Conservation (phyloP, 2,113 vertebrate species). For the Ardeotis arabs region DNA sequence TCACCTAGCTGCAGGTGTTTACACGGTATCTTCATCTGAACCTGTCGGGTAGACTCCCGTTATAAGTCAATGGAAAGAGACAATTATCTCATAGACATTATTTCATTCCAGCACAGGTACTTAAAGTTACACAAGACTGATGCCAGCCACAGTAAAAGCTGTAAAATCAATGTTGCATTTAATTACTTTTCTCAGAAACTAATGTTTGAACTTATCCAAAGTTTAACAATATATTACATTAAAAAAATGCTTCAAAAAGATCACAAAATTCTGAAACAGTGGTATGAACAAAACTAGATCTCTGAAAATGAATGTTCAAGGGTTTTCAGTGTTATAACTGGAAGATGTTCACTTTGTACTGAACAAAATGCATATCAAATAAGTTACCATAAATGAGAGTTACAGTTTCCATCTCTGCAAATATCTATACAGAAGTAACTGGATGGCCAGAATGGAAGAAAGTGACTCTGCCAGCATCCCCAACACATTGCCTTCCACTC, state of each 20-base stretch:
- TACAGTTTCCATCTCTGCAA: not conserved
- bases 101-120: not conserved
- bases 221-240: not conserved
- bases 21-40: not conserved
- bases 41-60: not conserved
- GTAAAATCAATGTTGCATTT: not conserved
- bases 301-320: not conserved
- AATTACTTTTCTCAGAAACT: not conserved
- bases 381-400: not conserved
- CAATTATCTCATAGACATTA: not conserved
- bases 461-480: not conserved
- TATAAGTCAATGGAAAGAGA: not conserved
- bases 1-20: not conserved
- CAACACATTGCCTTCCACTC: not conserved
- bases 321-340: not conserved
- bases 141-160: not conserved
- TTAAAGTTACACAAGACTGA: not conserved
- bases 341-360: not conserved
- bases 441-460: not conserved
- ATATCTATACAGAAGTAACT: not conserved
- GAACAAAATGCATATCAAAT: not conserved
- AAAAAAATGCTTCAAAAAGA: not conserved
- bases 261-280: not conserved
- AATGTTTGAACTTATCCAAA: not conserved
- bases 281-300: not conserved